A percentile compares a stretch with the other conserved stretches of the same genome.
Conservation (phyloP, 2,888 invertebrate genomes). For the Toxonevra muliebris region DNA sequence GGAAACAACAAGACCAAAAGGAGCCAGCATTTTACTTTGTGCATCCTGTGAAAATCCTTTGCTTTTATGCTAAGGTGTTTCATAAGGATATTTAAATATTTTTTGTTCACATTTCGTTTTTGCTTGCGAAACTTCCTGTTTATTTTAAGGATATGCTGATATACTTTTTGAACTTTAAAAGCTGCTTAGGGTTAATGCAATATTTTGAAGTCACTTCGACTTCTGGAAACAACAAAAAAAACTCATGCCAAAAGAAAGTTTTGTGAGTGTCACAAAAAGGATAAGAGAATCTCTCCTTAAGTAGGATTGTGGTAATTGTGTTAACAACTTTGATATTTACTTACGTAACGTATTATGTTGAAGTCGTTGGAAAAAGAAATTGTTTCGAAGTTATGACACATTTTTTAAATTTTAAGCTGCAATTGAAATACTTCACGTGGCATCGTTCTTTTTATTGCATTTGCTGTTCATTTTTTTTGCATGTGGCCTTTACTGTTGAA, state of each 20-base stretch:
- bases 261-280: too few relatives aligned
- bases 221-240: neutral
- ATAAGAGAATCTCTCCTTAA: neutral
- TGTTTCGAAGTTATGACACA: neutral
- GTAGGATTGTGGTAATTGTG: conserved; percentile 28
- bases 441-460: too few relatives aligned
- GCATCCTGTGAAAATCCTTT: conserved; percentile 21
- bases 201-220: conserved; percentile 17
- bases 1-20: neutral
- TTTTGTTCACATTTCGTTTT: conserved; percentile 6
- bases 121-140: conserved; percentile 4
- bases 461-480: too few relatives aligned
- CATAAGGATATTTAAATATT: conserved; percentile 21
- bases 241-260: neutral
- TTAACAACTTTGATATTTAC: conserved; percentile 12
- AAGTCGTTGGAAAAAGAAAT: conserved; percentile 23
- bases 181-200: conserved; percentile 33
- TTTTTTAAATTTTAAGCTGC: too few relatives aligned
- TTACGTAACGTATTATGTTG: conserved; percentile 20
- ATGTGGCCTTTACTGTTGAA: too few relatives aligned
- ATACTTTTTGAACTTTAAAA: conserved; percentile 33
- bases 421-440: too few relatives aligned
- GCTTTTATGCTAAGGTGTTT: conserved; percentile 14
- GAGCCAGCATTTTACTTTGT: conserved; percentile 17
- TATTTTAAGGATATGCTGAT: neutral